These are phyloP conservation scores for Atrina japonica DNA, from an alignment of 2,888 invertebrate genomes.

Conservation along the genomic window DNA sequence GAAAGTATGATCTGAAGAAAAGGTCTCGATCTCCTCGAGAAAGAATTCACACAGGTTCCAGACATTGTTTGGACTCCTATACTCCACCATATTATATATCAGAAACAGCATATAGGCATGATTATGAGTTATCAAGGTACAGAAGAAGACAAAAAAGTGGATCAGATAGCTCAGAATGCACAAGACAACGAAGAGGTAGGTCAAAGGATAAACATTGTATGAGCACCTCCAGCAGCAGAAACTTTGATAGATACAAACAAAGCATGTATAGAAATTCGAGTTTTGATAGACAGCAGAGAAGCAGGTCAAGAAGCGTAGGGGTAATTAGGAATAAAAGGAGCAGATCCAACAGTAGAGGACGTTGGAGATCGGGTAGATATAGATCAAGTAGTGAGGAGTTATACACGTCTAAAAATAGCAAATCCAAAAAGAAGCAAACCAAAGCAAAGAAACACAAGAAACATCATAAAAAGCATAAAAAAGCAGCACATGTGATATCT, in stretches of 20 bases:
- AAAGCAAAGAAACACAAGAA: slow-evolving; percentile 36
- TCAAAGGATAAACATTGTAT: no score
- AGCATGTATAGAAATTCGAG: no score
- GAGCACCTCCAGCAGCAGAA: no score
- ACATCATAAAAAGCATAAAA: slow-evolving; percentile 14
- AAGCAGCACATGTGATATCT: slow-evolving; percentile 11
- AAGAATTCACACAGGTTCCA: neutral
- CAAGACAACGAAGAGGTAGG: no score
- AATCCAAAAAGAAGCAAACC: slow-evolving; percentile 9
- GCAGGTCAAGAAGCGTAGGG: no score
- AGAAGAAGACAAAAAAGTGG: slow-evolving; percentile 4
- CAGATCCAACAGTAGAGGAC: neutral
- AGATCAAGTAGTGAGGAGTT: slow-evolving; percentile 20
- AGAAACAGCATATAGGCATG: slow-evolving; percentile 1
- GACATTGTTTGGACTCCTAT: neutral
- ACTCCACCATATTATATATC: neutral
- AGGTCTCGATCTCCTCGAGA: slow-evolving; percentile 27
- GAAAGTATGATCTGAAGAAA: slow-evolving; percentile 9
- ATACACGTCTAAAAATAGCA: slow-evolving; percentile 17
- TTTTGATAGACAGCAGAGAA: no score
- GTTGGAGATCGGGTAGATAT: neutral
- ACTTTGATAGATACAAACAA: no score
- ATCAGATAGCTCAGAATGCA: no score
- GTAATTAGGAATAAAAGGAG: no score
- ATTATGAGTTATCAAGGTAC: neutral